Evolutionary conservation across 1,140 invertebrate genomes (phyloP), one percentile per base, ranked within the genome.

Genomic region (Cotesia chilonis): DNA sequence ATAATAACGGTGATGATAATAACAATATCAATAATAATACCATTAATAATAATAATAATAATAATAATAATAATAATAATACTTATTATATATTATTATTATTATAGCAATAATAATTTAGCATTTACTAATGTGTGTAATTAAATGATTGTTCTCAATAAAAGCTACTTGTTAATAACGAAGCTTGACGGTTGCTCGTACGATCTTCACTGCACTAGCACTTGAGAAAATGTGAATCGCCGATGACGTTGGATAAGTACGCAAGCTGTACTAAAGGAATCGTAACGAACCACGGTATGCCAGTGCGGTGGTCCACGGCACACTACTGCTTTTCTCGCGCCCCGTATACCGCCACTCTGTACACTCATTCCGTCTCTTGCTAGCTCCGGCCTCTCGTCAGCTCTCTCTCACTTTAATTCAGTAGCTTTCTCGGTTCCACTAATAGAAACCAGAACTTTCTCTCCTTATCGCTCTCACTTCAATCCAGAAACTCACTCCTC

Each of bases 231-330:
- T 79, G 83, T 77, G 82, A 82, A 80, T 79, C 77, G 82, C 73
- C 74, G 79, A 79, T 79, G 77, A 79, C 79, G 81, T 77, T 80
- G 74, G 76, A 78, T 77, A 75, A 78, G 82, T 79, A 79, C 79
- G 81, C 73, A 66, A 77, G 74, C 76, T 77, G 78, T 80, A 81
- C 78, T 79, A 79, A 83, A 81, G 78, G 79, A 80, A 82, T 85
- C 81, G 85, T 86, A 84, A 85, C 81, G 80, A 84, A 82, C 81
- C 85, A 87, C 85, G 84, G 85, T 86, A 87, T 85, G 84, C 85
- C 85, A 86, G 85, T 87, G 85, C 85, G 85, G 83, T 87, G 85
- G 85, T 87, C 85, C 85, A 87, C 85, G 85, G 85, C 85, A 86
- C 85, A 86, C 85, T 86, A 86, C 82, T 81, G 85, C 85, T 86